A percentile compares a stretch with the other conserved stretches of the same genome.
Evolutionary conservation across 2,113 vertebrate species (phyloP).

Genomic region (Chroicocephalus ridibundus): DNA sequence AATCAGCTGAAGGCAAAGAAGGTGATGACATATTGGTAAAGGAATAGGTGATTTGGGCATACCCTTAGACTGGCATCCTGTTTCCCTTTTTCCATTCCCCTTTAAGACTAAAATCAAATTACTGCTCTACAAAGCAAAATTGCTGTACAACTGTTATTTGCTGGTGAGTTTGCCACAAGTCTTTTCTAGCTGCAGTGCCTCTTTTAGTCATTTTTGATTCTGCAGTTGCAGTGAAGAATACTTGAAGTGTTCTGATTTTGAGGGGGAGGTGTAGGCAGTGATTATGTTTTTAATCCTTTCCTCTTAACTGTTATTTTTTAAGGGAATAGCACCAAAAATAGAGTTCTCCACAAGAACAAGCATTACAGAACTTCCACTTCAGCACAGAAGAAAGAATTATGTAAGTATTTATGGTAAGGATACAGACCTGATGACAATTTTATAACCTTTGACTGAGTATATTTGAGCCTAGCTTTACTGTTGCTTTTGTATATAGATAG

Average conservation of each 20-base stretch:
- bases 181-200: background rate
- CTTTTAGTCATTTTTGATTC: background rate
- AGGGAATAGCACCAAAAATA: slow-evolving; percentile 82
- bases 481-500: background rate
- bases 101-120: background rate
- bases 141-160: background rate
- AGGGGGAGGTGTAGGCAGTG: background rate
- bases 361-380: slow-evolving; percentile 73
- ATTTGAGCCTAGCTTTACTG: background rate
- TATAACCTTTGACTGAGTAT: background rate
- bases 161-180: background rate
- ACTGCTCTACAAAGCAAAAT: background rate
- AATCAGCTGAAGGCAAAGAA: background rate
- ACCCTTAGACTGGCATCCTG: background rate
- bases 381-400: slow-evolving; percentile 46
- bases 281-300: background rate
- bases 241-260: background rate
- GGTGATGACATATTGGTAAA: background rate
- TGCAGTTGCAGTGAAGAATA: background rate
- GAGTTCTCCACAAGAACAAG: slow-evolving; percentile 82
- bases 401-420: slow-evolving; percentile 43
- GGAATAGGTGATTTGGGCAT: background rate
- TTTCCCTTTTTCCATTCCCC: background rate
- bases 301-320: slow-evolving; percentile 3
- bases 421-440: background rate